Base-by-base conservation (phyloP, 2,888 invertebrate species). In the Brenthis hecate region DNA sequence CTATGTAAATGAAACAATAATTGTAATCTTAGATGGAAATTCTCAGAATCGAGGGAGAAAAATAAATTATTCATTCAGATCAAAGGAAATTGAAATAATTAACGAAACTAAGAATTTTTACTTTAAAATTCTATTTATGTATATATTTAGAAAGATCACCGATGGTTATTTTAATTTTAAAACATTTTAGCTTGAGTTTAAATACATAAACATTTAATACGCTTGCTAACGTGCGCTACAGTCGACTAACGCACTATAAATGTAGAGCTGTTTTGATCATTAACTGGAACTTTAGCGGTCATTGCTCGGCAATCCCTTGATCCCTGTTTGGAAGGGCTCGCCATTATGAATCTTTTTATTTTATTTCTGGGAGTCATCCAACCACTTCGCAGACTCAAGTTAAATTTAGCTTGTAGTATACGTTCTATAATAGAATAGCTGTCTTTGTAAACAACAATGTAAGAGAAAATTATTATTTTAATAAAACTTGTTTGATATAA, bases 341-440 rank as follows among this genome's bases (percentile, higher is more conserved):
- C 75, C 66, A 68, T 64, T 71, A 68, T 66, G 48, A 65, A 55
- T 70, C 72, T 73, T 73, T 72, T 75, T 72, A 71, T 75, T 70
- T 72, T 70, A 58, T 72, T 78, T 77, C 80, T 85, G 85, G 85
- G 81, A 72, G 79, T 75, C 73, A 78, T 85, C 85, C 85, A 85
- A 85, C 75, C 76, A 75, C 79, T 81, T 80, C 80, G 78, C 78
- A 79, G 77, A 78, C 70, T 75, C 71, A 78, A 56, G 66, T 62
- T 86, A 86, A 77, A 82, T 78, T 77, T 82, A 84, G 80, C 61
- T 28, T 50, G 36, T 62, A 19, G 19, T 62, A 62, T 62, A 53
- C 36, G 36, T 43, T 58, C 23, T 43, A 47, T 66, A 47, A 16
- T 13, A 14, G 66, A 53, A 62, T 28, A 48, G 14, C n/a, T 53